Conservation (phyloP, 2,113 vertebrate genomes). For the Ophiodon elongatus region DNA sequence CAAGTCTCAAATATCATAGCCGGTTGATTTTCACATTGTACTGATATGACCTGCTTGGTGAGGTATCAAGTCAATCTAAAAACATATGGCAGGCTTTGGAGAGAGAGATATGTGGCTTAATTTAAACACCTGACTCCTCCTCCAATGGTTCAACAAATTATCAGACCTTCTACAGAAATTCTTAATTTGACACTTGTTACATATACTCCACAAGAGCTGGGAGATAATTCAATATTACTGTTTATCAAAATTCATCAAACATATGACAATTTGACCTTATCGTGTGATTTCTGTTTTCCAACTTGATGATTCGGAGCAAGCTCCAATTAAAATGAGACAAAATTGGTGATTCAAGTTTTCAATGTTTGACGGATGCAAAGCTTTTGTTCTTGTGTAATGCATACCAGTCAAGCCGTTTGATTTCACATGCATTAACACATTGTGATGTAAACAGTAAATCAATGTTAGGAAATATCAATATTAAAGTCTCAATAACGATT, state of each 20-base stretch:
- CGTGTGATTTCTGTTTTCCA: background rate
- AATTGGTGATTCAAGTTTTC: background rate
- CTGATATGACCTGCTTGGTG: background rate
- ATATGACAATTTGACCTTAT: background rate
- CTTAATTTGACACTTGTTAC: background rate
- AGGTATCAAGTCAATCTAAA: background rate
- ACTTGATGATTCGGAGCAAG: background rate
- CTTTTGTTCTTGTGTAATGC: background rate
- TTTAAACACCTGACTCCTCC: background rate
- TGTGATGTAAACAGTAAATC: background rate
- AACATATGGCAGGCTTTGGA: background rate
- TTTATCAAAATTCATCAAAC: background rate
- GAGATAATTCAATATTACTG: background rate
- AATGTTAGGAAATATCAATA: background rate
- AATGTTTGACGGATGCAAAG: background rate
- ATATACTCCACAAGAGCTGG: background rate
- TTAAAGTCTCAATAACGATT: background rate
- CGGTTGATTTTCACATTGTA: background rate
- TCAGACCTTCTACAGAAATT: background rate
- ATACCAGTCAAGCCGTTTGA: too few species aligned
- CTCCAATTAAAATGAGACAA: background rate
- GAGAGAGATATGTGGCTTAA: background rate
- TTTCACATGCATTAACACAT: background rate
- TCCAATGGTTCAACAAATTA: background rate
- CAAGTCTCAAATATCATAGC: conserved; percentile 13